phyloP scores from a whole-genome alignment of 2,113 vertebrate species.

The Hemicordylus capensis region DNA sequence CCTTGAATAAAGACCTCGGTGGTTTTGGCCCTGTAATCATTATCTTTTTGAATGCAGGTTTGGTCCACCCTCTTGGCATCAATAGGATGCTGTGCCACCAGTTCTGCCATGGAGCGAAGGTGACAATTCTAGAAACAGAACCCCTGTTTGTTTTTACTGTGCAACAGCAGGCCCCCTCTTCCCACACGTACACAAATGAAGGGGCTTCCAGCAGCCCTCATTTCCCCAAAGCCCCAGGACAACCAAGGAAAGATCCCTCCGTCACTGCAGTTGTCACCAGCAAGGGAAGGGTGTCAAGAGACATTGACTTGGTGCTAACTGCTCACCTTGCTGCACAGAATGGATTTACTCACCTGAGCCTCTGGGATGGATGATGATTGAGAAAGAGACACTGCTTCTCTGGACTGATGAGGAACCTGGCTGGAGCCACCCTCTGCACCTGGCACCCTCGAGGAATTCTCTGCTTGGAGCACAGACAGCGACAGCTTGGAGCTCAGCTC shows the following conservation, averaged over 20 bases:
- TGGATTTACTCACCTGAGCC: conserved; percentile 80
- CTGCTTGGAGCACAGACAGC: neutral
- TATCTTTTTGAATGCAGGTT: neutral
- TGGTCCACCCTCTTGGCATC: neutral
- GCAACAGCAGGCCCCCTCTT: neutral
- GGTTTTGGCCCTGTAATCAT: neutral
- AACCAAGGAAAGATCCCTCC: rapidly evolving
- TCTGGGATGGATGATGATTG: too few species aligned
- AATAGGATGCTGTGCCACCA: too few species aligned
- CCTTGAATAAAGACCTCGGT: neutral
- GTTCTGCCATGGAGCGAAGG: neutral
- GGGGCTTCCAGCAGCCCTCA: too few species aligned
- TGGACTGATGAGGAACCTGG: conserved; percentile 31
- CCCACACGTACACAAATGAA: neutral
- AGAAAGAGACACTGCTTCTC: conserved; percentile 1
- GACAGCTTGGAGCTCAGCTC: conserved; percentile 40
- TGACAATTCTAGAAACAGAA: neutral
- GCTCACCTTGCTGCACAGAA: rapidly evolving
- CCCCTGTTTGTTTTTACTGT: neutral
- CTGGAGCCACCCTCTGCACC: conserved; percentile 20
- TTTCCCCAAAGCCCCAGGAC: neutral
- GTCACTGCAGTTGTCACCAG: neutral
- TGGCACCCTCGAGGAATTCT: neutral
- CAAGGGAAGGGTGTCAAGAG: neutral
- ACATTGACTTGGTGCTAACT: neutral